A percentile compares a stretch with the other conserved stretches of the same genome.
phyloP scores from a whole-genome alignment of 2,113 vertebrate genomes.

The Xiphias gladius region DNA sequence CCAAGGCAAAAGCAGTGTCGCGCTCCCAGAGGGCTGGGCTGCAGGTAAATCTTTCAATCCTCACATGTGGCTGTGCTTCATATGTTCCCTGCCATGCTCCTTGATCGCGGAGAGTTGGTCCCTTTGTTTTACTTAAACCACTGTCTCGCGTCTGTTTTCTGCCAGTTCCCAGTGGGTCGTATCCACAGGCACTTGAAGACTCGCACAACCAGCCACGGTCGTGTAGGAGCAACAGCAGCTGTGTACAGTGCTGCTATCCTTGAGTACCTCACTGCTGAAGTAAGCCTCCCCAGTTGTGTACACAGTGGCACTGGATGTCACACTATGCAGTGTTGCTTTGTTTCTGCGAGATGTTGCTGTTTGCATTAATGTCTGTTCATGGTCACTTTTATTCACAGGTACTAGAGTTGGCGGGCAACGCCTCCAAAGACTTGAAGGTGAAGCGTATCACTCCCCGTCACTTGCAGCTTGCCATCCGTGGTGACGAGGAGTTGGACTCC shows the following conservation, averaged over 20 bases:
- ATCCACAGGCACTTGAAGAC: conserved; percentile 99
- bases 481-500: conserved; percentile 97
- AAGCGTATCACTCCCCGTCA: conserved; percentile 98
- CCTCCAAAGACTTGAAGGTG: conserved; percentile 98
- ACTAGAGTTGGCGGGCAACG: conserved; percentile 97
- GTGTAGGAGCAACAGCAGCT: conserved; percentile 97
- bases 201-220: conserved; percentile 96
- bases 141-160: background rate
- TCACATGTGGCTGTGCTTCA: conserved; percentile 4
- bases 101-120: background rate
- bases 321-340: no score
- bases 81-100: fast-evolving
- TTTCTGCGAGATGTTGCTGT: background rate
- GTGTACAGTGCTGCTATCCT: conserved; percentile 98
- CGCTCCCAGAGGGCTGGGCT: conserved; percentile 97
- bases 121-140: background rate
- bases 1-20: conserved; percentile 97
- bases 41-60: conserved; percentile 85
- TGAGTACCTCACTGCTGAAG: conserved; percentile 98
- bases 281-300: conserved; percentile 52
- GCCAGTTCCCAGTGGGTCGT: conserved; percentile 96
- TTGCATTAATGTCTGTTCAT: background rate
- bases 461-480: conserved; percentile 97
- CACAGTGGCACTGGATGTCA: background rate
- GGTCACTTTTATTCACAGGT: conserved; percentile 82